Conservation (phyloP, 2,113 vertebrate genomes). For the Turnix velox region DNA sequence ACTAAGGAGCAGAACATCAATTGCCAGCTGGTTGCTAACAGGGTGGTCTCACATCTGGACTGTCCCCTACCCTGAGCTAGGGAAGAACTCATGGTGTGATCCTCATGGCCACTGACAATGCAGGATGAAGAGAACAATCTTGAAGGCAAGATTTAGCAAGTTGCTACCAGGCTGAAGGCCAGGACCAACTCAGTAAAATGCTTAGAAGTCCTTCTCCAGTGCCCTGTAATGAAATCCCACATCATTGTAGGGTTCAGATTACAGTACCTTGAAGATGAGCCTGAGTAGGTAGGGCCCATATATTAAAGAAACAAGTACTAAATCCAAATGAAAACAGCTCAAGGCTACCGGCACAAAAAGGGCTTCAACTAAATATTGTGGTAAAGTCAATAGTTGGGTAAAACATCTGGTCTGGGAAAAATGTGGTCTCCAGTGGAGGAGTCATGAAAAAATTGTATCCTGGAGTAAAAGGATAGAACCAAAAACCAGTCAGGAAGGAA, state of each 20-base stretch:
- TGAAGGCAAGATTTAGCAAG: background rate
- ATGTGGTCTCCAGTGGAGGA: background rate
- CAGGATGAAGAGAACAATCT: background rate
- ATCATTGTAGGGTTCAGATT: background rate
- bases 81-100: background rate
- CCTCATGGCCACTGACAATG: background rate
- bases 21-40: background rate
- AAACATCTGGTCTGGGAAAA: background rate
- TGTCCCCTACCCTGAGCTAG: background rate
- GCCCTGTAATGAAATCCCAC: background rate
- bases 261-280: background rate
- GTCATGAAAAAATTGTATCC: background rate
- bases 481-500: background rate
- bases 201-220: background rate
- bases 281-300: background rate
- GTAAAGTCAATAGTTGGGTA: background rate
- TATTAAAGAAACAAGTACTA: background rate
- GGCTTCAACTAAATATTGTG: background rate
- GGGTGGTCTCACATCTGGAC: background rate
- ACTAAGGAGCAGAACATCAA: background rate
- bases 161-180: background rate
- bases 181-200: background rate
- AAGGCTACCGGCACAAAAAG: background rate
- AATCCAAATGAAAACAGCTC: background rate
- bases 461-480: constrained; percentile 22